Percentiles rank a stretch among this genome's conserved stretches.
phyloP scores from a whole-genome alignment of 2,113 vertebrate genomes.

The Nycticryphes semicollaris region DNA sequence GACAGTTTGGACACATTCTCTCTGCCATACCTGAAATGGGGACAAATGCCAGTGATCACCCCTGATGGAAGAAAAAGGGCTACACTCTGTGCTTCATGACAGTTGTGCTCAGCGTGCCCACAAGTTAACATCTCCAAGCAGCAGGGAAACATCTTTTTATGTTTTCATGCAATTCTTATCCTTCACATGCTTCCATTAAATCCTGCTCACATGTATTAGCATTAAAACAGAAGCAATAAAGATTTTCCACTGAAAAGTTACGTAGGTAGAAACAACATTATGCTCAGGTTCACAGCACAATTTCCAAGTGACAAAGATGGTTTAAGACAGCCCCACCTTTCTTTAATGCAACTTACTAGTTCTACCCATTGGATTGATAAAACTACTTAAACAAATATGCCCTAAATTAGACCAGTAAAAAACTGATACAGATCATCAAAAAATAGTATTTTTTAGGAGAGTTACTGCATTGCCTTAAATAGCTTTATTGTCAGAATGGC shows the following conservation, averaged over 20 bases:
- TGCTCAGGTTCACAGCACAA: not conserved
- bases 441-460: not conserved
- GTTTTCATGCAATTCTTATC: conserved; percentile 5
- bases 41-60: not conserved
- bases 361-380: not conserved
- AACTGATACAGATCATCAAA: not conserved
- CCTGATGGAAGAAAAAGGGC: not conserved
- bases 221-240: not conserved
- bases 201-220: not conserved
- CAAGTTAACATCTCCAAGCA: not conserved
- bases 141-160: not conserved
- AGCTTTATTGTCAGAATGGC: not conserved
- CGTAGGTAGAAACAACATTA: not conserved
- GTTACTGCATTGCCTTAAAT: not conserved
- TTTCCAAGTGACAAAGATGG: not conserved
- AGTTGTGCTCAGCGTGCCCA: not conserved
- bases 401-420: not conserved
- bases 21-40: not conserved
- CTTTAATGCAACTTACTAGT: not conserved
- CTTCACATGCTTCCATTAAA: conserved; percentile 10
- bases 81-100: not conserved
- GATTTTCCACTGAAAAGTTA: conserved; percentile 14
- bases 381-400: not conserved
- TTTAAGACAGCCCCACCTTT: not conserved
- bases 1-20: not conserved